These are phyloP conservation scores for Tetrax tetrax DNA, from an alignment of 2,113 vertebrate species.

Conservation along the genomic window DNA sequence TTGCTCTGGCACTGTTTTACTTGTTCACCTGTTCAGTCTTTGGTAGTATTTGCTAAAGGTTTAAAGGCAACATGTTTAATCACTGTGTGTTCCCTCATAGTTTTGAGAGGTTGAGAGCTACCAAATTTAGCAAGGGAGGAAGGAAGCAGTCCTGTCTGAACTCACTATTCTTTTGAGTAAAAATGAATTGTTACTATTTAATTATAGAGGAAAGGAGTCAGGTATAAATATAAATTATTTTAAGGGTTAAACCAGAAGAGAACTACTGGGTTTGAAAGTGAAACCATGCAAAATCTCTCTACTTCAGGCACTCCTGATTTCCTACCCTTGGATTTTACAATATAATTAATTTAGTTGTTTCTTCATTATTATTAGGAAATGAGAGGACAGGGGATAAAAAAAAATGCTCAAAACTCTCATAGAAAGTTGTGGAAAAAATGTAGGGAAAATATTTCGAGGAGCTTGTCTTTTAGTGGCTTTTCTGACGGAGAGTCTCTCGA, in stretches of 20 bases:
- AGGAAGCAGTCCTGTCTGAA: background rate
- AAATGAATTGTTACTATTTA: background rate
- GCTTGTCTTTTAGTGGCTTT: background rate
- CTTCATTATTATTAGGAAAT: background rate
- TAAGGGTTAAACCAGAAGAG: background rate
- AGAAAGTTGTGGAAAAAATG: background rate
- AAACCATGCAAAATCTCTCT: background rate
- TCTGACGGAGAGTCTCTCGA: background rate
- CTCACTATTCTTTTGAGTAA: background rate
- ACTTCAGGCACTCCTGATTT: background rate
- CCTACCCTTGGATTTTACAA: conserved; percentile 1
- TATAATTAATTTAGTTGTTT: background rate
- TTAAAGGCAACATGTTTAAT: background rate
- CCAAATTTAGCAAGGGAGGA: background rate
- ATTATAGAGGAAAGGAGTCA: background rate
- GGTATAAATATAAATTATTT: background rate
- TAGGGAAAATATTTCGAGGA: background rate
- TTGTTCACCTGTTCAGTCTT: background rate
- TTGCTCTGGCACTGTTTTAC: background rate
- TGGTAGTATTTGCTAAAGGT: background rate
- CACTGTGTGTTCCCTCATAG: accelerated
- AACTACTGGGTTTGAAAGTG: background rate
- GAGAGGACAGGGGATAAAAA: accelerated
- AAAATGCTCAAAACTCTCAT: background rate
- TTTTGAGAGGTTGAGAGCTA: background rate